These are phyloP conservation scores for Lethocerus indicus DNA, from an alignment of 1,140 invertebrate genomes.

Conservation along the genomic window DNA sequence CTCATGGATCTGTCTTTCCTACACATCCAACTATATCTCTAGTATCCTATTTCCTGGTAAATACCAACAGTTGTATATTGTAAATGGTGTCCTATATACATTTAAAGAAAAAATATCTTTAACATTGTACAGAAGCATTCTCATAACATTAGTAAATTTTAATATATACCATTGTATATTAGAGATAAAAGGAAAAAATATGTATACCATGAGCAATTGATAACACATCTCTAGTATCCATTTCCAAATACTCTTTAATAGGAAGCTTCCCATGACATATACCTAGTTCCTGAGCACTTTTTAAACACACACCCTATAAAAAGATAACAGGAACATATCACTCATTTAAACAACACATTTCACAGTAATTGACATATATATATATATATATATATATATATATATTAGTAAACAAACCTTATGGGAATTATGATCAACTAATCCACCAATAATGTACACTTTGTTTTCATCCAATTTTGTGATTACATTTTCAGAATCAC, in stretches of 20 bases:
- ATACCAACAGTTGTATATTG: too few species aligned
- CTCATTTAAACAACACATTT: not conserved
- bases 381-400: not conserved
- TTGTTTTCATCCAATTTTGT: conserved; percentile 54
- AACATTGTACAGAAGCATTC: too few species aligned
- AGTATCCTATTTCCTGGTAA: too few species aligned
- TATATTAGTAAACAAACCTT: conserved; percentile 40
- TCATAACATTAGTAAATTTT: not conserved
- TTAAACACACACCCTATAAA: conserved; percentile 64
- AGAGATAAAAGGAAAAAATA: conserved; percentile 3
- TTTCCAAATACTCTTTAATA: conserved; percentile 73
- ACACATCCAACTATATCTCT: too few species aligned
- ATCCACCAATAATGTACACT: conserved; percentile 87
- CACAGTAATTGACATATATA: not conserved
- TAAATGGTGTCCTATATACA: too few species aligned
- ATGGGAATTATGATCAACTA: conserved; percentile 92
- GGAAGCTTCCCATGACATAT: conserved; percentile 76
- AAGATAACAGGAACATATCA: conserved; percentile 4
- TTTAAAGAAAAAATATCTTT: too few species aligned
- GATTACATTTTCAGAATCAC: conserved; percentile 85
- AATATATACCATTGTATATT: conserved; percentile 1
- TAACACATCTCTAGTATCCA: conserved; percentile 87
- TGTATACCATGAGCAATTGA: conserved; percentile 85
- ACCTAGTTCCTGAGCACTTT: conserved; percentile 57
- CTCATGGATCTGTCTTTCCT: too few species aligned